Base-by-base conservation (phyloP, 2,888 invertebrate genomes). In the Morpho helenor region DNA sequence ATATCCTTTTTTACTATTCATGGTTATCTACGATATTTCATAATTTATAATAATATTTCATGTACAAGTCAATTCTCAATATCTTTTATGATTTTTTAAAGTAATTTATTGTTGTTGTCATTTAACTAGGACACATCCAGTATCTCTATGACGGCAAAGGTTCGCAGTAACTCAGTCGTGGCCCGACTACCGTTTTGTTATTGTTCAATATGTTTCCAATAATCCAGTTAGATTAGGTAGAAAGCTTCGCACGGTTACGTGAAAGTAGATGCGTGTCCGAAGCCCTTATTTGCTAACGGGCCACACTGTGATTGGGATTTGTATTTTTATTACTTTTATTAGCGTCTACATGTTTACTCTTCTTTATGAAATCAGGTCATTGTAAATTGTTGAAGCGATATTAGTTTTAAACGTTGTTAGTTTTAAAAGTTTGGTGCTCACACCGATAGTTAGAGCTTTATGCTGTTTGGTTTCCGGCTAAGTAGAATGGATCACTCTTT, bases 201-300 rank as follows among this genome's bases (percentile, higher is more conserved):
- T 87, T 87, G 86, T 87, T 84, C 86, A 82, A 87, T 87, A 88
- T 87, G 87, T 87, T 87, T 81, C 84, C 82, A 87, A 86, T 87
- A 87, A 87, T 87, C 84, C 79, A 80, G 82, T 82, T 82, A 78
- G 81, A 84, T 84, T 83, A 83, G 77, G 73, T 68, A 78, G 80
- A 84, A 82, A 80, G 81, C 77, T 82, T 79, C 79, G 79, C 81
- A 81, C 80, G 79, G 74, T 68, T 77, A 77, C 66, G 52, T 56
- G 61, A 58, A 63, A 58, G 62, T 68, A 16, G 54, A 74, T 81
- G 79, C 73, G 68, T 69, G 69, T 71, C 66, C 62, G 65, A 64
- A 59, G 57, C 57, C 61, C 60, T 60, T 60, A 52, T 68, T 66
- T 65, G 65, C 68, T 66, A 64, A 54, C 52, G 54, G 54, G 41